Evolutionary conservation across 2,797 vertebrate species (phyloP).

Genomic region (Zalophus californianus): DNA sequence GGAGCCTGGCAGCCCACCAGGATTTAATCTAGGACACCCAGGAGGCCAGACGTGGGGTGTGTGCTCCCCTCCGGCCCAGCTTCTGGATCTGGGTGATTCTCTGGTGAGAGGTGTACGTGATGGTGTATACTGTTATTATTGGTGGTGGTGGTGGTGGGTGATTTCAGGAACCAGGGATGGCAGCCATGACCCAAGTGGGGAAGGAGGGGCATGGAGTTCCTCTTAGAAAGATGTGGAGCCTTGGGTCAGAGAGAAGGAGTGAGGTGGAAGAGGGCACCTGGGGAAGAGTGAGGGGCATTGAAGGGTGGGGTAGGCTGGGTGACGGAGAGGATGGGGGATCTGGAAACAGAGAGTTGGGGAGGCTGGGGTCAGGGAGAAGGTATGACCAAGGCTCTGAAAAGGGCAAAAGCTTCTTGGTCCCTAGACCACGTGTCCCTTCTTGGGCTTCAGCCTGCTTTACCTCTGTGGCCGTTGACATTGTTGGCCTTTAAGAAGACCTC

Average conservation of each 20-base stretch:
- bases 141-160: accelerated
- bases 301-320: background rate
- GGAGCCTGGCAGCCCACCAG: background rate
- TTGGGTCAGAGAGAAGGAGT: background rate
- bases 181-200: background rate
- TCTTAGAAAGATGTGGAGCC: background rate
- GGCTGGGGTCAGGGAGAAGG: background rate
- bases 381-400: background rate
- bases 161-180: background rate
- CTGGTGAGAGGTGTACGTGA: background rate
- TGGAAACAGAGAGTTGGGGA: background rate
- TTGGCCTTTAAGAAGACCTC: background rate
- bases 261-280: background rate
- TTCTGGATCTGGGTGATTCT: background rate
- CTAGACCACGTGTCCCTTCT: background rate
- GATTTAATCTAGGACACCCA: background rate
- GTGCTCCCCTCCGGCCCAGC: background rate
- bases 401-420: background rate
- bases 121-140: background rate
- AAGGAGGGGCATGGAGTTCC: background rate
- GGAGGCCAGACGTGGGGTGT: accelerated
- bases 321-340: background rate
- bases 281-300: background rate
- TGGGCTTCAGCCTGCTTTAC: too few relatives aligned
- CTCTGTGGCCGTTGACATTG: background rate